phyloP scores from a whole-genome alignment of 1,140 invertebrate genomes.

The Philotrypesis tridentata region DNA sequence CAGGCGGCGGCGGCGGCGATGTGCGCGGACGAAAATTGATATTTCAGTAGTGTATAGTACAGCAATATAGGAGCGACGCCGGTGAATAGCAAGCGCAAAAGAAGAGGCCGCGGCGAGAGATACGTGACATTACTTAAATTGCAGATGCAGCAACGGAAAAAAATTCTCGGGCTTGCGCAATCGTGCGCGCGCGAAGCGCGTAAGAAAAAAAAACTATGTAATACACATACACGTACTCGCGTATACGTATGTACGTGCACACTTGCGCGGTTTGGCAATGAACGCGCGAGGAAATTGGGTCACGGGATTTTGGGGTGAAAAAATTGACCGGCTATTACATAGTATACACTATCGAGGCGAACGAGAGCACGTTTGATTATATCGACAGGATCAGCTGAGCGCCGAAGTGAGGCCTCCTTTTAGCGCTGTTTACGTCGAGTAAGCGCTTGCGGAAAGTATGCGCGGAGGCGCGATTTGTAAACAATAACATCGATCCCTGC shows the following conservation, averaged over 20 bases:
- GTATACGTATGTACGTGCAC: too few species aligned
- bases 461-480: neutral
- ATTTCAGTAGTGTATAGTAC: neutral
- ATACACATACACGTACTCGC: too few species aligned
- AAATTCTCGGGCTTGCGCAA: neutral
- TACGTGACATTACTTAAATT: neutral
- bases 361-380: too few species aligned
- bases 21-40: neutral
- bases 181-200: too few species aligned
- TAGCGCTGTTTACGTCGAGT: neutral
- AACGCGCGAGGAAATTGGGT: neutral
- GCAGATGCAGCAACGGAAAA: neutral
- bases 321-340: neutral
- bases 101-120: neutral
- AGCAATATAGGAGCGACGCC: neutral
- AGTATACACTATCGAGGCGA: too few species aligned
- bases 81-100: neutral
- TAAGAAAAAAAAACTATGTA: neutral
- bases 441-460: neutral
- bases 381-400: neutral
- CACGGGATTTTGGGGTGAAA: neutral
- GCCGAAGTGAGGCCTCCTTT: neutral
- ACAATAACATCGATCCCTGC: neutral
- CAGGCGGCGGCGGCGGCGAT: too few species aligned
- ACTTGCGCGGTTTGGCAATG: neutral